These are phyloP conservation scores for Caracal caracal DNA, from an alignment of 2,113 vertebrate species.

Conservation along the genomic window DNA sequence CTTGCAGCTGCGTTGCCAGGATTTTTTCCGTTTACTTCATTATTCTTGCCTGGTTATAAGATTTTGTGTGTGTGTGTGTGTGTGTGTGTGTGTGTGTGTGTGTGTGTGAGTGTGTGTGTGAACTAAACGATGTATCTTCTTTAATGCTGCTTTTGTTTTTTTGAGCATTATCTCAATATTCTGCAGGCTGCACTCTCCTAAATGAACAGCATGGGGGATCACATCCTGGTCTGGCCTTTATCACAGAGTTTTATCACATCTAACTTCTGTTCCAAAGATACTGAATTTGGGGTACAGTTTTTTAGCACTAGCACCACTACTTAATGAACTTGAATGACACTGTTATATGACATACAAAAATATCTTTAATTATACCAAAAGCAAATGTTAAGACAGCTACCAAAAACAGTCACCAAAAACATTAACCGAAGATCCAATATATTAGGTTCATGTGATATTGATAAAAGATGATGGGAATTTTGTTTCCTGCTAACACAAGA, in stretches of 20 bases:
- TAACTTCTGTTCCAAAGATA: slow-evolving; percentile 45
- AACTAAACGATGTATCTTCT: slow-evolving; percentile 11
- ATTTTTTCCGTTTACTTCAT: slow-evolving; percentile 34
- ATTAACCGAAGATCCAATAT: background rate
- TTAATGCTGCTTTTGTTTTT: background rate
- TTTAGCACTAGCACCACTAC: background rate
- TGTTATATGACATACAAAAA: background rate
- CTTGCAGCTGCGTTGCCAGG: background rate
- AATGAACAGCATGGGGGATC: background rate
- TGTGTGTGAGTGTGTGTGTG: background rate
- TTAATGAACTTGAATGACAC: background rate
- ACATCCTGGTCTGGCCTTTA: background rate
- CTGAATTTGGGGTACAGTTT: background rate
- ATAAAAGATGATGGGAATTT: background rate
- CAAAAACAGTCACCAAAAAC: background rate
- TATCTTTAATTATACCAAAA: slow-evolving; percentile 34
- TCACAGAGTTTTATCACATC: slow-evolving; percentile 15
- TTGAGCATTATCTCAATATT: background rate
- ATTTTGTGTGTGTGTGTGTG: background rate
- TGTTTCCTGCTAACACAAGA: slow-evolving; percentile 5
- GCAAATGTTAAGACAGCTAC: slow-evolving; percentile 32
- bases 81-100: no score
- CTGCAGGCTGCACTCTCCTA: background rate
- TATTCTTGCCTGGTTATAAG: slow-evolving; percentile 26
- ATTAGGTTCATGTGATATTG: background rate